phyloP scores from a whole-genome alignment of 2,797 vertebrate species.

The Varecia variegata region DNA sequence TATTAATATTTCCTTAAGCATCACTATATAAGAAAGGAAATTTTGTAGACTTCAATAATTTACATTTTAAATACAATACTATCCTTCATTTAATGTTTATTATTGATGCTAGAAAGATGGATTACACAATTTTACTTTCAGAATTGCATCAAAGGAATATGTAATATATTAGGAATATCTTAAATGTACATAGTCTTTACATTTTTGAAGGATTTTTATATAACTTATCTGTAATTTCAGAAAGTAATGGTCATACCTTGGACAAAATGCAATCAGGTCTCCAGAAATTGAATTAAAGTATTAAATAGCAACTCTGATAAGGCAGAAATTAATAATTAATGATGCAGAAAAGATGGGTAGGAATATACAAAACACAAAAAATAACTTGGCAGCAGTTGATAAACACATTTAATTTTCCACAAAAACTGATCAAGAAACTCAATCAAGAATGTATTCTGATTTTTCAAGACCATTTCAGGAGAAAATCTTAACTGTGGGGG shows the following conservation, averaged over 20 bases:
- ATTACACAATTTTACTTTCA: not conserved
- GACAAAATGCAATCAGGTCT: not conserved
- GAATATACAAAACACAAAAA: not conserved
- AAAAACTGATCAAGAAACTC: not conserved
- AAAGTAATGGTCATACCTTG: not conserved
- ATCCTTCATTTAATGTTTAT: not conserved
- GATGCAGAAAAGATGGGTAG: not conserved
- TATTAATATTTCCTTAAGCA: not conserved
- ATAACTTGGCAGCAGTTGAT: not conserved
- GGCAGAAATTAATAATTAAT: constrained; percentile 7
- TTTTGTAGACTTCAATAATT: not conserved
- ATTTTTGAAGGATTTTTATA: not conserved
- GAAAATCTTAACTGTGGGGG: not conserved
- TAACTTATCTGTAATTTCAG: not conserved
- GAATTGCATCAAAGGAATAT: not conserved
- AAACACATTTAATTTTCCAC: not conserved
- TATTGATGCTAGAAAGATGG: not conserved
- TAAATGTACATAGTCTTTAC: not conserved
- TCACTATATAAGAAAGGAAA: not conserved
- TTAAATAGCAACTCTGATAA: not conserved
- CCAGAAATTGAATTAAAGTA: not conserved
- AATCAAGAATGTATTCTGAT: not conserved
- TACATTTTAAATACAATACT: not conserved
- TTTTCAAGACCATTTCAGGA: constrained; percentile 6
- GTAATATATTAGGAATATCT: not conserved